Evolutionary conservation across 1,140 invertebrate genomes (phyloP), one percentile per base, ranked within the genome.

Genomic region (Sarcophaga bullata): DNA sequence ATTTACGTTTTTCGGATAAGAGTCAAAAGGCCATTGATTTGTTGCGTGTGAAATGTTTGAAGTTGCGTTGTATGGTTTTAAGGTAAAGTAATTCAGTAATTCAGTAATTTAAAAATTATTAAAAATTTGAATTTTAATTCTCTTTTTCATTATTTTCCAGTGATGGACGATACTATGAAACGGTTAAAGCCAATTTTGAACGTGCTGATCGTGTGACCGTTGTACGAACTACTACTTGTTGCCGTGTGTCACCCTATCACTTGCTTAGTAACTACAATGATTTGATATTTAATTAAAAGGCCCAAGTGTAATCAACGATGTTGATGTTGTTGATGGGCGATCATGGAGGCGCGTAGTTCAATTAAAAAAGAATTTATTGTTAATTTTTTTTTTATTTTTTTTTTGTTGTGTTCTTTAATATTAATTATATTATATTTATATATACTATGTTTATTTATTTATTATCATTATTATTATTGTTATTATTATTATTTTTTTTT

Each of bases 121-220:
- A 15, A 72, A 25, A 25, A 72, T 25, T 68, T 25, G 0, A 72
- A 72, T 72, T 73, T 58, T 72, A 37, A 50, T 81, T 37, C 1
- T 37, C 4, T 37, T 37, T 37, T 37, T 37, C 1, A 37, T 58
- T 52, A 19, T 1, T 89, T 91, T 93, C 89, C 88, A 99, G 97
- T 90, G 99, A 99, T 90, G 99, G 99, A 5, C 96, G 98, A 81
- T 99, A 99, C 91, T 99, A 99, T 88, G 99, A 99, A 92, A 96
- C 99, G 84, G 98, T 99, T 13, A 99, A 99, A 90, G 98, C 98
- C 0, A 99, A 99, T 91, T 99, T 99, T 89, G 98, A 99, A 90
- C 93, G 99, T 86, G 98, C 99, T 5, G 98, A 99, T 90, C 93
- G 98, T 84, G 94, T 94, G 73, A 99, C 98, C 0, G 98, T 99